Base-by-base conservation (phyloP, 2,888 invertebrate species). In the Ramazzottius varieornatus region DNA sequence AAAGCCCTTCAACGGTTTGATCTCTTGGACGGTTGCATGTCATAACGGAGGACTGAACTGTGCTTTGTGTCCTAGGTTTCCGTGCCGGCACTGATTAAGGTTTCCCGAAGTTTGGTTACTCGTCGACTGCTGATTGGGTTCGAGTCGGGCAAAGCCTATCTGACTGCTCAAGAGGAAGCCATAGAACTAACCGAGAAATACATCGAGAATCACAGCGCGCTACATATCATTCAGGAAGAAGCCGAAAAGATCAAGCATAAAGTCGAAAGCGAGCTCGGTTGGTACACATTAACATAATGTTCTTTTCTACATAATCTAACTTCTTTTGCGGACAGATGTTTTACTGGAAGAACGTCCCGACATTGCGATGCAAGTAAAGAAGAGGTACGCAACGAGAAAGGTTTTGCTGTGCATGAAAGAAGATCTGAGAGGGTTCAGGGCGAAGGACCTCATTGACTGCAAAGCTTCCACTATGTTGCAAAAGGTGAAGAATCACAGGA, bases 91-190 rank as follows among this genome's bases (percentile, higher is more conserved):
- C 69, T 81, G 46, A 79, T 81, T 74, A 75, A 77, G 0, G 77
- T 80, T 66, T 75, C 82, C 33, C 80, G 82, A 69, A 74, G 77
- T 1, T 76, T 78, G 73, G 80, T 82, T 24, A 81, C 81, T 67
- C 76, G 78, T 54, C 80, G 80, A 67, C 71, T 82, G 4, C 81
- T 81, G 1, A 79, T 80, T 68, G 82, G 82, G 1, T 83, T 82
- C 70, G 83, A 83, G 68, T 80, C 83, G n/a, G 82, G 81, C 0
- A 80, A 81, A 77, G 82, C 82, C 1, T 82, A 81, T 68, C 80
- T 82, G 1, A 80, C 81, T 0, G 82, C 81, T 0, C 80, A 82
- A 46, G 82, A 82, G 68, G 82, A 82, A 68, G 81, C 54, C 20
- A 54, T 24, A 4, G 16, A 24, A 54, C 8, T 13, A 24, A 29